Percentiles rank a stretch among this genome's conserved stretches.
Evolutionary conservation across 1,140 invertebrate species (phyloP).

Genomic region (Eriosoma lanigerum): DNA sequence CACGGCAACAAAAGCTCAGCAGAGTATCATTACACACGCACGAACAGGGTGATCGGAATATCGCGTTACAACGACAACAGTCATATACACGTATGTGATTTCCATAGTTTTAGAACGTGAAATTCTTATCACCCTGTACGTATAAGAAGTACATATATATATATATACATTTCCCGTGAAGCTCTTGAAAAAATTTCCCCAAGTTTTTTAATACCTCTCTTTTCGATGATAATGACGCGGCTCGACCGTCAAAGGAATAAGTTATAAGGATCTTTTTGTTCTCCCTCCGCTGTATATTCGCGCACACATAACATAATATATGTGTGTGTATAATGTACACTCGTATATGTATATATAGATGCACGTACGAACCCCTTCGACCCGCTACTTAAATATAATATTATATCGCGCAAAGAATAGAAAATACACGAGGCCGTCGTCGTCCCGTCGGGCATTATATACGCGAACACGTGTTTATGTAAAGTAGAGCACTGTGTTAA

Average conservation of each 20-base stretch:
- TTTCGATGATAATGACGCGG: slow-evolving; percentile 46
- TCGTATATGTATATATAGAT: background rate
- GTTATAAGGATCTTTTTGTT: slow-evolving; percentile 50
- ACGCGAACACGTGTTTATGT: background rate
- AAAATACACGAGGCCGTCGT: background rate
- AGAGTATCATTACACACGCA: slow-evolving; percentile 24
- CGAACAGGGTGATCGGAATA: no score
- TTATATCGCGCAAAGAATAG: background rate
- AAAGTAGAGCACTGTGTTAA: slow-evolving; percentile 13
- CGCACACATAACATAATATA: background rate
- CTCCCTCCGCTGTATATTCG: background rate
- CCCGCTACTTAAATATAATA: background rate
- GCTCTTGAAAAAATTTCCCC: slow-evolving; percentile 47
- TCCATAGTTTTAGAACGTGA: no score
- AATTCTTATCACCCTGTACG: no score
- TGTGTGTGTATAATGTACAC: background rate
- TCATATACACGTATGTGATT: no score
- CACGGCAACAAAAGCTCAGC: slow-evolving; percentile 31
- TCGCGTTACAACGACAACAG: no score
- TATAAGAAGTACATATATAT: background rate
- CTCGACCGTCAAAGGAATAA: slow-evolving; percentile 43
- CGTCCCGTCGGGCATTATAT: background rate
- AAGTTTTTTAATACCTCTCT: slow-evolving; percentile 49
- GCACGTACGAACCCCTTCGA: slow-evolving; percentile 4
- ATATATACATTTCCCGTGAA: background rate